phyloP scores from a whole-genome alignment of 37 sponge, comb jelly and placozoan species.

The Halisarca cf. caerulea region DNA sequence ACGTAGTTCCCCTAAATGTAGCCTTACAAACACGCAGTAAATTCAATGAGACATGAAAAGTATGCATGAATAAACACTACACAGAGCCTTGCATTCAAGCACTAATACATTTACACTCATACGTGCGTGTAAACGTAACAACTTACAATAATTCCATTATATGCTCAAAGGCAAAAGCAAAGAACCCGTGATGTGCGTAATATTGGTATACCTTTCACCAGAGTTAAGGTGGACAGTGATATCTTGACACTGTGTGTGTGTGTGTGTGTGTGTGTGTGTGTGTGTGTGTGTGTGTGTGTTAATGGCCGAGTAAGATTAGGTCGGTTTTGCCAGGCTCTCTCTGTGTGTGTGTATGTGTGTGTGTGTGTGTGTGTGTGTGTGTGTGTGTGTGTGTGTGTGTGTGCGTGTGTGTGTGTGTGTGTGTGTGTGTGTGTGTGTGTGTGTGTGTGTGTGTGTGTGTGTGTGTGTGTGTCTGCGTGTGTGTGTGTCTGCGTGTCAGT shows the following conservation, averaged over 20 bases:
- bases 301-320: too few species aligned
- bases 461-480: constrained; percentile 12
- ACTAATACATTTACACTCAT: too few species aligned
- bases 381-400: constrained; percentile 5
- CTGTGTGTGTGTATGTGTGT: background rate
- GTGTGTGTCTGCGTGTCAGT: background rate
- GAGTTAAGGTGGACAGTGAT: too few species aligned
- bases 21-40: constrained; percentile 58
- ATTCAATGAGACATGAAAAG: constrained; percentile 69
- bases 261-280: background rate
- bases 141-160: constrained; percentile 2
- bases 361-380: background rate
- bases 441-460: background rate
- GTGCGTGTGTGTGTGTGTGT: constrained; percentile 21
- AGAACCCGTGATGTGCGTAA: background rate
- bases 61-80: constrained; percentile 56
- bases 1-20: too few species aligned
- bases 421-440: constrained; percentile 19
- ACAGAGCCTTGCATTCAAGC: too few species aligned
- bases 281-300: constrained; percentile 4
- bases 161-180: background rate
- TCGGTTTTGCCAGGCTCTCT: too few species aligned
- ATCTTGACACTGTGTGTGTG: background rate
- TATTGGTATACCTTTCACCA: background rate
- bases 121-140: background rate